These are phyloP conservation scores for Aplysina aerophoba DNA, from an alignment of 37 sponge, comb jelly and placozoan genomes.

Conservation along the genomic window DNA sequence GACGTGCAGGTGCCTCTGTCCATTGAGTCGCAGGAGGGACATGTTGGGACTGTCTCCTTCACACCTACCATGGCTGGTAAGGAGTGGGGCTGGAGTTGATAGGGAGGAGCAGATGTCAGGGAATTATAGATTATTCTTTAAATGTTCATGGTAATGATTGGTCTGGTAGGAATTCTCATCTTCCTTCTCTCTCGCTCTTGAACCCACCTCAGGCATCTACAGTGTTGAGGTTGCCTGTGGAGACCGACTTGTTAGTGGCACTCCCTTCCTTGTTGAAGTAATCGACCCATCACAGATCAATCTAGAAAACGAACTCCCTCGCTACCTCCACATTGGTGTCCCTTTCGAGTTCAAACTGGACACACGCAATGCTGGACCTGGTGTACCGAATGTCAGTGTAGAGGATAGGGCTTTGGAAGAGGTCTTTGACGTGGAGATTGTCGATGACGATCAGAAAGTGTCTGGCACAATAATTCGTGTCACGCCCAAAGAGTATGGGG, in stretches of 20 bases:
- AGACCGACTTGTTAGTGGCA: conserved; percentile 55
- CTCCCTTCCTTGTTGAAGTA: conserved; percentile 62
- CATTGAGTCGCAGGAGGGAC: conserved; percentile 45
- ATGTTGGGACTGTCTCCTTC: conserved; percentile 55
- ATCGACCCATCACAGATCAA: conserved; percentile 57
- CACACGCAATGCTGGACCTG: conserved; percentile 69
- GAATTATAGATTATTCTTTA: no score
- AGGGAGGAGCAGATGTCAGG: no score
- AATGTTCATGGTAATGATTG: no score
- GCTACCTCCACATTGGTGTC: conserved; percentile 42
- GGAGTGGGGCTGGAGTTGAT: background rate
- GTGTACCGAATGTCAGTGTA: conserved; percentile 28
- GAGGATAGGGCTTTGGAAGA: conserved; percentile 22
- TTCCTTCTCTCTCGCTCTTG: no score
- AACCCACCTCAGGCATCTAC: conserved; percentile 25
- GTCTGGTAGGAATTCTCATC: no score
- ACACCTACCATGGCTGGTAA: conserved; percentile 66
- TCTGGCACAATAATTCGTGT: conserved; percentile 12
- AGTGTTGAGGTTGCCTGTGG: conserved; percentile 69
- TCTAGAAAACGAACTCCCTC: conserved; percentile 43
- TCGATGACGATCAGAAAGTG: conserved; percentile 1
- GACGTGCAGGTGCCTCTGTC: conserved; percentile 53
- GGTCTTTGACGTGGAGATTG: background rate
- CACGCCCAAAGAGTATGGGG: conserved; percentile 51
- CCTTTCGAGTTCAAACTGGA: conserved; percentile 49